A percentile compares a stretch with the other conserved stretches of the same genome.
phyloP scores from a whole-genome alignment of 1,140 invertebrate species.

The Chymomyza costata region DNA sequence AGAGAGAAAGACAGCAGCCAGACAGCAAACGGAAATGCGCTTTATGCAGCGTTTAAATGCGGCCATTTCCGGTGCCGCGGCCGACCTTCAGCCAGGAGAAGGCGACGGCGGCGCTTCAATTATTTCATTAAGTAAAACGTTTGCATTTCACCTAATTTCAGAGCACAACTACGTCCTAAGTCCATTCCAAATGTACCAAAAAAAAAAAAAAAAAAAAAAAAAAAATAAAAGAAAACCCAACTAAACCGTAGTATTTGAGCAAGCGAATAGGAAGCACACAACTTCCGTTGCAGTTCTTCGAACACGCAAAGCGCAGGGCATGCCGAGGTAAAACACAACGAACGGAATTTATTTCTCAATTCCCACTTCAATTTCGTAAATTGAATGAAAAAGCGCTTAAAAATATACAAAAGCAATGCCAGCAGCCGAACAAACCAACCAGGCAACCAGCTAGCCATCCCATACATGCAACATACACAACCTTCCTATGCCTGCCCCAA shows the following conservation, averaged over 20 bases:
- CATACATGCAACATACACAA: too few species aligned
- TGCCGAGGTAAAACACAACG: constrained; percentile 42
- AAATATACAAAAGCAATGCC: constrained; percentile 62
- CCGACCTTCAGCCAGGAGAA: constrained; percentile 57
- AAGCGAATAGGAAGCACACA: constrained; percentile 23
- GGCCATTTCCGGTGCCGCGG: constrained; percentile 47
- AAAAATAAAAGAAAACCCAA: constrained; percentile 2
- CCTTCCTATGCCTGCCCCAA: constrained; percentile 16
- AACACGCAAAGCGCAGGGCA: constrained; percentile 39
- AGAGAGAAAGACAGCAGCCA: constrained; percentile 3
- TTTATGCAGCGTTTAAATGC: constrained; percentile 63
- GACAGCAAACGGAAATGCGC: constrained; percentile 47
- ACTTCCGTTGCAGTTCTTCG: constrained; percentile 53
- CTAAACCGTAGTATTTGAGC: constrained; percentile 19
- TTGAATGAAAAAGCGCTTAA: constrained; percentile 74
- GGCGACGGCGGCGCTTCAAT: constrained; percentile 44
- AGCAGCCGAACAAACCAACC: too few species aligned
- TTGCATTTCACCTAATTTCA: constrained; percentile 73
- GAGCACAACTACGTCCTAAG: too few species aligned
- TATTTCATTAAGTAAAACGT: constrained; percentile 72
- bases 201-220: too few species aligned
- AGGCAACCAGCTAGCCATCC: too few species aligned
- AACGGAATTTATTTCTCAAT: constrained; percentile 74
- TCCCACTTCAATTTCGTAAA: constrained; percentile 75
- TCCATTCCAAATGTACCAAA: too few species aligned